Evolutionary conservation across 2,888 invertebrate genomes (phyloP).

Genomic region (Drosophila acutilabella): DNA sequence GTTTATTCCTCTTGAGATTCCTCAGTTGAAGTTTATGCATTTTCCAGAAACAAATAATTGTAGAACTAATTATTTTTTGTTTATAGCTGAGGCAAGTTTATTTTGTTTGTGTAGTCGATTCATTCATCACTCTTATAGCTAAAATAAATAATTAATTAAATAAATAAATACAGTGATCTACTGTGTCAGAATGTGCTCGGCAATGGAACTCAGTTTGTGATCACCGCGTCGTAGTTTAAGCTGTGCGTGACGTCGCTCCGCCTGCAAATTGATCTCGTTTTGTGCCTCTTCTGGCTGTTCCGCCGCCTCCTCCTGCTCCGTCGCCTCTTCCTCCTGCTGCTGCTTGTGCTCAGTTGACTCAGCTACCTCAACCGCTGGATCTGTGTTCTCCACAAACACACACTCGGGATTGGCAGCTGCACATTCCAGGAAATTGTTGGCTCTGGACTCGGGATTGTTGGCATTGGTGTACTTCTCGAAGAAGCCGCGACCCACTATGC

Average conservation of each 20-base stretch:
- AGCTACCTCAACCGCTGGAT: slow-evolving; percentile 20
- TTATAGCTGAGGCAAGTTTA: slow-evolving; percentile 72
- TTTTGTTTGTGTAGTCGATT: slow-evolving; percentile 50
- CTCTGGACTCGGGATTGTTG: slow-evolving; percentile 70
- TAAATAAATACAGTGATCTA: slow-evolving; percentile 46
- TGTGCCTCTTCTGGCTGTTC: slow-evolving; percentile 37
- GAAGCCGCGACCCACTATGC: slow-evolving; percentile 83
- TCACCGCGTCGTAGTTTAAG: slow-evolving; percentile 51
- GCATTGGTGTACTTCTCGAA: slow-evolving; percentile 82
- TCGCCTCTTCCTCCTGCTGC: slow-evolving; percentile 4
- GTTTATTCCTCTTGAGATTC: slow-evolving; percentile 35
- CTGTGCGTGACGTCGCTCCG: slow-evolving; percentile 59
- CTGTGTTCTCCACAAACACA: slow-evolving; percentile 73
- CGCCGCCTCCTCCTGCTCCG: slow-evolving; percentile 15
- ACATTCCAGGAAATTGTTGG: slow-evolving; percentile 82
- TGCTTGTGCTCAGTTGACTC: slow-evolving; percentile 14
- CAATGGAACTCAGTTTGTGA: slow-evolving; percentile 60
- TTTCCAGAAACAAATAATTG: slow-evolving; percentile 20
- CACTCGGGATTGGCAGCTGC: slow-evolving; percentile 83
- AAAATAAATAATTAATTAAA: slow-evolving; percentile 74
- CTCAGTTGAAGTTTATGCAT: slow-evolving; percentile 27
- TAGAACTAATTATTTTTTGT: slow-evolving; percentile 32
- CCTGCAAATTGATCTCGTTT: slow-evolving; percentile 66
- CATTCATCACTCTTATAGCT: slow-evolving; percentile 71
- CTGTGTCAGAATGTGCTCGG: slow-evolving; percentile 67